A percentile compares a stretch with the other conserved stretches of the same genome.
Conservation (phyloP, 92 coral and sea anemone genomes). For the Plumapathes pennacea region DNA sequence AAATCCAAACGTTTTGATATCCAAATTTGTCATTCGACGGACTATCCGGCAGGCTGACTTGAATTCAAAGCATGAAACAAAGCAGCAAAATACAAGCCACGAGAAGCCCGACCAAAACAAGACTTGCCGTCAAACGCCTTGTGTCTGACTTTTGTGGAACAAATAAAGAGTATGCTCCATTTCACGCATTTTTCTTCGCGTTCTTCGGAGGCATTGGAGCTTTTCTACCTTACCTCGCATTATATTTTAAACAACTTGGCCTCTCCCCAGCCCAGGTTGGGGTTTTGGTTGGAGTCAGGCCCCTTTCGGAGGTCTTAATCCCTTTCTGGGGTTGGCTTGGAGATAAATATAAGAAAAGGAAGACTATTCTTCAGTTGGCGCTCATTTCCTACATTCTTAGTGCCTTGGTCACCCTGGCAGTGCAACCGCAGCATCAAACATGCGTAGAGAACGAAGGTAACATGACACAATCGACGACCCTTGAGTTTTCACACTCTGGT, state of each 20-base stretch:
- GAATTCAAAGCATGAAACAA: too few species aligned
- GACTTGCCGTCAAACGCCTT: too few species aligned
- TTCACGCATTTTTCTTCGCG: too few species aligned
- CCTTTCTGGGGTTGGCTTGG: constrained; percentile 48
- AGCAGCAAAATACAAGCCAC: too few species aligned
- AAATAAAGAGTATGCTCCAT: too few species aligned
- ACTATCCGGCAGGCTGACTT: too few species aligned
- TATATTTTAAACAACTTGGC: constrained; percentile 48
- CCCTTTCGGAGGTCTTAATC: constrained; percentile 23
- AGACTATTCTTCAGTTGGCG: constrained; percentile 13
- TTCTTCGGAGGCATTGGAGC: too few species aligned
- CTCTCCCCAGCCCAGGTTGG: constrained; percentile 36
- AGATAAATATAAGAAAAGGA: constrained; percentile 36
- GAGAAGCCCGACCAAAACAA: too few species aligned
- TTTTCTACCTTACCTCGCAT: constrained; percentile 26
- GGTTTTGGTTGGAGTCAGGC: constrained; percentile 16
- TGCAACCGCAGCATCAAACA: constrained; percentile 14
- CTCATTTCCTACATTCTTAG: constrained; percentile 17
- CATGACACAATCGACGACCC: neutral
- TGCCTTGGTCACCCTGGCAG: constrained; percentile 16
- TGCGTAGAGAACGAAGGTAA: constrained; percentile 24
- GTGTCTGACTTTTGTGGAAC: too few species aligned
- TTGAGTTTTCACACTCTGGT: constrained; percentile 7
- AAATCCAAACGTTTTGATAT: too few species aligned
- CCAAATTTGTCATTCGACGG: too few species aligned